These are phyloP conservation scores for Halcyon leucocephala DNA, from an alignment of 2,797 vertebrate genomes.

Conservation along the genomic window DNA sequence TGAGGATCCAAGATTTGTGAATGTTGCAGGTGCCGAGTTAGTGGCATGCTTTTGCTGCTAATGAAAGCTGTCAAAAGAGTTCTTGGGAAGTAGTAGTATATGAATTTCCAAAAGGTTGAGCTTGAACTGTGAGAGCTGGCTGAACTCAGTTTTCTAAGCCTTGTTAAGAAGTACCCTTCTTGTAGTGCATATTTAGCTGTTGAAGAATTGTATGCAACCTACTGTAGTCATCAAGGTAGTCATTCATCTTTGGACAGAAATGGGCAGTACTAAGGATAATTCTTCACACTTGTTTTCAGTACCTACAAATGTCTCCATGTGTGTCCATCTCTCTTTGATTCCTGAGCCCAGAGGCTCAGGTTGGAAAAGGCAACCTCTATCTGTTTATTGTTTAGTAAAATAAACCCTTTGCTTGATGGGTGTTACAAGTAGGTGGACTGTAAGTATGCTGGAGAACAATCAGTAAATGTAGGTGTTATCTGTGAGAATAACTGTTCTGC, in stretches of 20 bases:
- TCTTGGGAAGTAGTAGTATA: not conserved
- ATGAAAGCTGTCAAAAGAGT: not conserved
- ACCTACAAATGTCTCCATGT: not conserved
- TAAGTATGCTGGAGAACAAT: not conserved
- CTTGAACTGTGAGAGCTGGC: not conserved
- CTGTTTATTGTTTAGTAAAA: not conserved
- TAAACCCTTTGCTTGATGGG: not conserved
- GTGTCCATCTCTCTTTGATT: not conserved
- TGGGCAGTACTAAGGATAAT: not conserved
- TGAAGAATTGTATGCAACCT: not conserved
- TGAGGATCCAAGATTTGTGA: not conserved
- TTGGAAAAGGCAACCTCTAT: not conserved
- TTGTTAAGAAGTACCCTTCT: not conserved
- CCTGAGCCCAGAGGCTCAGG: not conserved
- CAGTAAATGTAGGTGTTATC: not conserved
- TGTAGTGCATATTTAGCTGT: not conserved
- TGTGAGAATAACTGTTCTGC: not conserved
- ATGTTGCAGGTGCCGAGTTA: not conserved
- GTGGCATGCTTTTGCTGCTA: not conserved
- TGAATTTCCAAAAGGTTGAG: not conserved
- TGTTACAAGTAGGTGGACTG: not conserved
- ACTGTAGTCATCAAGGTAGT: not conserved
- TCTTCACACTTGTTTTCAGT: not conserved
- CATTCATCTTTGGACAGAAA: not conserved
- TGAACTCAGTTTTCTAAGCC: not conserved